A percentile compares a stretch with the other conserved stretches of the same genome.
These are phyloP conservation scores for Oplegnathus fasciatus DNA, from an alignment of 2,113 vertebrate species.

Conservation along the genomic window DNA sequence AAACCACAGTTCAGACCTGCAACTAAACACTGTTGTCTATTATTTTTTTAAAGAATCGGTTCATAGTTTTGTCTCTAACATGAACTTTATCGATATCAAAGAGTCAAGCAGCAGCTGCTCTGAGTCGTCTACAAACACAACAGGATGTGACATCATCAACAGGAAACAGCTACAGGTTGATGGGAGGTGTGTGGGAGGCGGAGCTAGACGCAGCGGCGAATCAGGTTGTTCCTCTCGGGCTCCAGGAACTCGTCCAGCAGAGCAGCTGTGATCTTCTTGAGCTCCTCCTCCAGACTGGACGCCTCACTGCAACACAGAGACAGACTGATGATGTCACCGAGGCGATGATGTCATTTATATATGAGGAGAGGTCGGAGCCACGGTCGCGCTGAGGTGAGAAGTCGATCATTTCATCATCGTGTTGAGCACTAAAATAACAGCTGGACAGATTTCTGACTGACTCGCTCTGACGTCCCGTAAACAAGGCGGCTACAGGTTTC, in stretches of 20 bases:
- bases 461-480: no score
- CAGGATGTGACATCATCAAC: conserved; percentile 34
- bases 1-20: not conserved
- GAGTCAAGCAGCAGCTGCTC: conserved; percentile 6
- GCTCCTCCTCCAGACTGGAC: conserved; percentile 86
- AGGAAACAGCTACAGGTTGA: not conserved
- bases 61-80: not conserved
- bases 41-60: not conserved
- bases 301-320: conserved; percentile 83
- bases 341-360: not conserved
- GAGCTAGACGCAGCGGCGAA: conserved; percentile 85
- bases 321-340: not conserved
- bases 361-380: no score
- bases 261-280: conserved; percentile 84
- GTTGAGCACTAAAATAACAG: no score
- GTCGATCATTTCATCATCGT: no score
- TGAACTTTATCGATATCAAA: not conserved
- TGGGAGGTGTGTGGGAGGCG: not conserved
- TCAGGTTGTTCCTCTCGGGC: conserved; percentile 90
- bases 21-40: not conserved
- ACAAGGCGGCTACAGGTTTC: no score
- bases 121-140: not conserved
- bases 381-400: no score
- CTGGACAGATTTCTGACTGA: no score
- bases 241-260: conserved; percentile 91